phyloP scores from a whole-genome alignment of 2,888 invertebrate genomes.

The Rhyacophila evoluta region DNA sequence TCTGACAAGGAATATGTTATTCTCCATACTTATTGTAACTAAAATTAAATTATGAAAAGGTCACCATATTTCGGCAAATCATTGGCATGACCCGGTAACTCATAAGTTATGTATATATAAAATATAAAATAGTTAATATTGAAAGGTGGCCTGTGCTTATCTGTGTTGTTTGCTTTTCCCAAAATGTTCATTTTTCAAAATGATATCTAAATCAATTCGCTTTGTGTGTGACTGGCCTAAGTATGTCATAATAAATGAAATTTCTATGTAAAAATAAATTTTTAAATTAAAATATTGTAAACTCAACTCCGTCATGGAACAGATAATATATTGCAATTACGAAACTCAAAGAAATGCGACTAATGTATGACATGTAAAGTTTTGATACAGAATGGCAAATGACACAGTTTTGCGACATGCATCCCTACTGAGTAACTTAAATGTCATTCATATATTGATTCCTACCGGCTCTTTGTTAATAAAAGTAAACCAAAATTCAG shows the following conservation, averaged over 20 bases:
- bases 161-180: constrained; percentile 51
- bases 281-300: neutral
- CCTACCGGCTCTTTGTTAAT: constrained; percentile 55
- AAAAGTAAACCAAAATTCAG: constrained; percentile 52
- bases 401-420: constrained; percentile 48
- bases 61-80: constrained; percentile 45
- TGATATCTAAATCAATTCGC: constrained; percentile 20
- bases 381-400: constrained; percentile 41
- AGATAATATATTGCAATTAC: neutral
- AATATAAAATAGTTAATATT: constrained; percentile 47
- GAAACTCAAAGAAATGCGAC: neutral
- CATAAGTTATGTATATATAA: constrained; percentile 48
- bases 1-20: constrained; percentile 50
- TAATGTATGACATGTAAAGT: constrained; percentile 4
- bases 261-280: constrained; percentile 29
- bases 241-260: constrained; percentile 31
- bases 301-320: neutral
- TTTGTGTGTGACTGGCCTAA: constrained; percentile 50
- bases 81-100: constrained; percentile 49
- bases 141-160: constrained; percentile 44
- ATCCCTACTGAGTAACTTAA: constrained; percentile 51
- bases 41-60: constrained; percentile 50
- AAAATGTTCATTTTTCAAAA: neutral
- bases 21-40: constrained; percentile 53
- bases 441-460: constrained; percentile 55